Evolutionary conservation across 1,140 invertebrate species (phyloP).

Genomic region (Lucilia cuprina): DNA sequence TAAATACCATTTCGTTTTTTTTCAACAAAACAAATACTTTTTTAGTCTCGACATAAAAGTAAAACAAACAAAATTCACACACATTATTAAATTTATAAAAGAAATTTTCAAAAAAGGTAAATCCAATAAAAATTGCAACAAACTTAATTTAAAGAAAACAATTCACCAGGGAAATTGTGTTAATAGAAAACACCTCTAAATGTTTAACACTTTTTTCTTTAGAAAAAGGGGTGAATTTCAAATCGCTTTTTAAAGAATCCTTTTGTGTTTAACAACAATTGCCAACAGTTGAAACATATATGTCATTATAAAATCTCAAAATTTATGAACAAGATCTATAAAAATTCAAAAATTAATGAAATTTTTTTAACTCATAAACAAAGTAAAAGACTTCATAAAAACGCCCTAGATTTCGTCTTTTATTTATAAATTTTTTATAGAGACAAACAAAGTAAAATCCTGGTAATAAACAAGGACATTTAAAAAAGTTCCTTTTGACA

Average conservation of each 20-base stretch:
- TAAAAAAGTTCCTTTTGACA: background rate
- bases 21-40: background rate
- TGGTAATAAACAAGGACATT: conserved; percentile 25
- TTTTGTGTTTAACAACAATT: conserved; percentile 7
- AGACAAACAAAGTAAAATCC: background rate
- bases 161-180: background rate
- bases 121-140: background rate
- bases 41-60: background rate
- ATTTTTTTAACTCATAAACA: background rate
- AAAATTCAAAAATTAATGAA: background rate
- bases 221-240: background rate
- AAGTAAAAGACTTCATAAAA: conserved; percentile 25
- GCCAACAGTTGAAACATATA: background rate
- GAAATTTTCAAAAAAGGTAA: background rate
- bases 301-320: conserved; percentile 29
- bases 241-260: background rate
- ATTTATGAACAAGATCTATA: conserved; percentile 32
- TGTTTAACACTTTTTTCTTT: background rate
- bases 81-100: background rate
- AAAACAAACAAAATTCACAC: background rate
- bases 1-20: background rate
- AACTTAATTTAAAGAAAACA: background rate
- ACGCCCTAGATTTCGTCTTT: conserved; percentile 6
- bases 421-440: background rate
- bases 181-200: background rate